Evolutionary conservation across 2,113 vertebrate species (phyloP).

Genomic region (Cyanoderma ruficeps): DNA sequence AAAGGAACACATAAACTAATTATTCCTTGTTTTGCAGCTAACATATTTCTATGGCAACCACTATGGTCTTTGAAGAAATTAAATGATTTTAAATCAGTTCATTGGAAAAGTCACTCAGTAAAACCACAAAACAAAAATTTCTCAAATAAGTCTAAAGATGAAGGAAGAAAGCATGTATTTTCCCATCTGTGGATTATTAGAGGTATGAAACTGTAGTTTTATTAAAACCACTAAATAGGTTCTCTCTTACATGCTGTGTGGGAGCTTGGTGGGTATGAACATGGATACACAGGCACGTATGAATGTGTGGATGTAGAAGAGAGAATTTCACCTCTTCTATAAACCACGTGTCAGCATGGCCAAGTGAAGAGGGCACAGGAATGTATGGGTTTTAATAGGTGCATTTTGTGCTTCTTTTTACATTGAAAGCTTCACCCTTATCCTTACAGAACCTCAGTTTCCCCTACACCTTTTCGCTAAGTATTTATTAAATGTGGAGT

Average conservation of each 20-base stretch:
- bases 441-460: background rate
- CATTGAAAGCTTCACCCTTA: background rate
- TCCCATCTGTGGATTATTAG: slow-evolving; percentile 12
- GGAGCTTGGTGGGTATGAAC: background rate
- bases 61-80: slow-evolving; percentile 6
- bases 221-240: slow-evolving; percentile 16
- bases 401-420: background rate
- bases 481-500: background rate
- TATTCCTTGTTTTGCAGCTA: slow-evolving; percentile 64
- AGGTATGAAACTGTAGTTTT: slow-evolving; percentile 11
- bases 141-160: slow-evolving; percentile 15
- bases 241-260: background rate
- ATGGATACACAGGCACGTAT: background rate
- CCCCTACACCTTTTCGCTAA: background rate
- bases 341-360: background rate
- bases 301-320: rapidly evolving
- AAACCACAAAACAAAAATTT: slow-evolving; percentile 46
- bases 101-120: slow-evolving; percentile 38
- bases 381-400: background rate
- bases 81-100: slow-evolving; percentile 13
- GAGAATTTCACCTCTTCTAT: background rate
- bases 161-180: slow-evolving; percentile 9
- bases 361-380: background rate
- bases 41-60: slow-evolving; percentile 60
- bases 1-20: slow-evolving; percentile 68